Base-by-base conservation (phyloP, 2,888 invertebrate species). In the Nymphalis urticae region DNA sequence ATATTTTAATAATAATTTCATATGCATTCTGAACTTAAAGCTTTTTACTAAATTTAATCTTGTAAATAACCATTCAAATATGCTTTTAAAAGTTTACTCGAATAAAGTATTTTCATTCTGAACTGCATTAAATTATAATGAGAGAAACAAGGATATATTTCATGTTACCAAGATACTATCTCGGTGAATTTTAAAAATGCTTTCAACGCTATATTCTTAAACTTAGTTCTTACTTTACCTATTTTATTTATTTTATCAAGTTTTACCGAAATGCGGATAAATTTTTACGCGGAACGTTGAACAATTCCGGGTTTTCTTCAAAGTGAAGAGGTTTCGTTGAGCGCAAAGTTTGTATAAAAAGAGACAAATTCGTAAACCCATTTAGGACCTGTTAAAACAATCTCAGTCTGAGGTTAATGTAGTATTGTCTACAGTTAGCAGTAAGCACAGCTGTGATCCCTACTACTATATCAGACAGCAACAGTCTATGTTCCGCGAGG, bases 321-420 rank as follows among this genome's bases (percentile, higher is more conserved):
- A 67, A 69, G 65, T 63, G 65, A 61, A 69, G 63, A 61, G 65
- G 63, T 68, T 56, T 59, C 17, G 48, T 48, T 59, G 27, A 68
- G 62, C 24, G 54, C 13, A 66, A 65, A 70, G 68, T 67, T 72
- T 64, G 24, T 48, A 53, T 62, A 59, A 62, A 62, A 65, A 65
- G 74, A 75, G 84, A 82, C 80, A 82, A 82, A 76, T 77, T 77
- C 79, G 81, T 84, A 83, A 32, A 82, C 84, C 84, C 85, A 86
- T 88, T 88, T 88, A 83, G 80, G 82, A 80, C 76, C 82, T 72
- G 78, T 78, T 83, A 84, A 81, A 86, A 88, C 87, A 86, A 87
- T 86, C 80, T 81, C 81, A 80, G 82, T 80, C 81, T 79, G 79
- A 82, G 83, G 82, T 85, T 85, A 78, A 74, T 72, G 73, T 68